Base-by-base conservation (phyloP, 2,888 invertebrate genomes). In the Elegia similella region DNA sequence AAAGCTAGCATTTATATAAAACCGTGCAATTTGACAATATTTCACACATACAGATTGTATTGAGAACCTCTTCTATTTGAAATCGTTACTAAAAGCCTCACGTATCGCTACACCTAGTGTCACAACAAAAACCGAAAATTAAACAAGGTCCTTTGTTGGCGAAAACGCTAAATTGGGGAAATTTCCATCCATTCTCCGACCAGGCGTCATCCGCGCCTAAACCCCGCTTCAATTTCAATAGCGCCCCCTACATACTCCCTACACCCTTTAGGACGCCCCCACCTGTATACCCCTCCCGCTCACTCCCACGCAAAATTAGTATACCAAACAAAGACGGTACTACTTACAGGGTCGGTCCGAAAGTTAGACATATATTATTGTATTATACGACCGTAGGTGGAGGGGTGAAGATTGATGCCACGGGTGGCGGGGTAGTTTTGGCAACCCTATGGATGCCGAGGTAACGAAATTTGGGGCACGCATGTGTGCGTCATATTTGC, bases 151-250 rank as follows among this genome's bases (percentile, higher is more conserved):
- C 87, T 88, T 91, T 91, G 91, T 91, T 88, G 88, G 86, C 81
- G 88, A 89, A 88, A 90, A 89, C 88, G 89, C 86, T 88, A 90
- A 91, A 91, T 91, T 91, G 89, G 89, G 91, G 89, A 91, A 91
- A 90, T 90, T 90, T 90, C 88, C 91, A 91, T 91, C 90, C 89
- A 89, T 91, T 91, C 91, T 90, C 88, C 84, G 86, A 82, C 86
- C 89, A 84, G 86, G 88, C 91, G 89, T 90, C 91, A 91, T 90
- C 90, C 90, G 87, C 88, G 90, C 88, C 90, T 90, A 89, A 90
- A 84, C 87, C 89, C 86, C 86, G 90, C 90, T 90, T 91, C 91
- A 91, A 90, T 91, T 91, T 91, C 90, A 91, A 91, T 91, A 90
- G 89, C 84, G 78, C 86, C 88, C 80, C 89, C 86, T 73, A 86